phyloP scores from a whole-genome alignment of 2,888 invertebrate genomes.

The Diarsia mendica region DNA sequence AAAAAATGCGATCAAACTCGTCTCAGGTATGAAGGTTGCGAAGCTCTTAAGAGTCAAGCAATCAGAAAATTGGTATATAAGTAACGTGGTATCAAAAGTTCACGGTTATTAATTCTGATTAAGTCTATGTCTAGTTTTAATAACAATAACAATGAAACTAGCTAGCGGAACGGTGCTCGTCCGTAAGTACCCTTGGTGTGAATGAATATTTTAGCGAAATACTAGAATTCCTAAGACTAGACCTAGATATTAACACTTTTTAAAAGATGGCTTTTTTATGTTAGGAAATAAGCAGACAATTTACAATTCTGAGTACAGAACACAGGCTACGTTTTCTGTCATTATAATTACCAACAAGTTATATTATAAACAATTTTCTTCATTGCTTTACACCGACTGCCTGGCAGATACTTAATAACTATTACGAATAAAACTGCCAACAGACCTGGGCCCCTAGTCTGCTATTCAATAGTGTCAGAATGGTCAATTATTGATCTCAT shows the following conservation, averaged over 20 bases:
- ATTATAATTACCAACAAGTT: slow-evolving; percentile 26
- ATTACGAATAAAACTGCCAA: slow-evolving; percentile 12
- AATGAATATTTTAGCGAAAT: background rate
- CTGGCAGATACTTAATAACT: slow-evolving; percentile 35
- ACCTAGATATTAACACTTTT: background rate
- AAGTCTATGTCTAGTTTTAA: slow-evolving; percentile 17
- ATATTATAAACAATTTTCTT: slow-evolving; percentile 41
- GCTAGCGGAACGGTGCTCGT: slow-evolving; percentile 36
- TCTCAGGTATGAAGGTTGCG: slow-evolving; percentile 34
- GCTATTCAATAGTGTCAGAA: no score
- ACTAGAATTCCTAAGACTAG: background rate
- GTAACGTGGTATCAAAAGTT: slow-evolving; percentile 26
- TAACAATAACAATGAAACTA: slow-evolving; percentile 39
- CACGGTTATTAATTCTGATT: slow-evolving; percentile 40
- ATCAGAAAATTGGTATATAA: background rate
- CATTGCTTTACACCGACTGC: slow-evolving; percentile 17
- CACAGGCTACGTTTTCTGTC: slow-evolving; percentile 26
- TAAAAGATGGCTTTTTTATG: no score
- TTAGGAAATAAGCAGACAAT: slow-evolving; percentile 7
- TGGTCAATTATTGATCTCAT: no score
- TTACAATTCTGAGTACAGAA: slow-evolving; percentile 25
- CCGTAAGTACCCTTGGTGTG: slow-evolving; percentile 6
- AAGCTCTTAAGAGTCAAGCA: slow-evolving; percentile 2
- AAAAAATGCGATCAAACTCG: slow-evolving; percentile 33
- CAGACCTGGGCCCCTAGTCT: background rate